phyloP scores from a whole-genome alignment of 2,888 invertebrate species.

The Coenonympha glycerion region DNA sequence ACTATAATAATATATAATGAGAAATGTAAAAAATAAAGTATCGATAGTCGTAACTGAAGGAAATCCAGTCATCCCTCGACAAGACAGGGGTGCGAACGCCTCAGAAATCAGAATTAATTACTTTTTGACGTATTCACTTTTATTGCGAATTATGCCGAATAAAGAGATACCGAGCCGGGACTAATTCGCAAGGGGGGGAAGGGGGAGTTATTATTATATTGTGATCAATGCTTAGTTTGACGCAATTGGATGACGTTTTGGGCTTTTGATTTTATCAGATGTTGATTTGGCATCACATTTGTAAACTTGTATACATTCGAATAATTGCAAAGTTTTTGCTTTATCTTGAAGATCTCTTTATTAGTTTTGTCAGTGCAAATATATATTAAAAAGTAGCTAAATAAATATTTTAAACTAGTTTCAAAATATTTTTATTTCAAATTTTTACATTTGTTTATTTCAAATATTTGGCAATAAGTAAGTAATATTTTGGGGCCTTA shows the following conservation, averaged over 20 bases:
- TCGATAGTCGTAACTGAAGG: slow-evolving; percentile 6
- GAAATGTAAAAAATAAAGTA: not conserved
- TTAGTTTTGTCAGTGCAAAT: no score
- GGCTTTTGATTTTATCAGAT: not conserved
- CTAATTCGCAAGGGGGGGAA: slow-evolving; percentile 19
- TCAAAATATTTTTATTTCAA: no score
- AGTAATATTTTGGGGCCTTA: no score
- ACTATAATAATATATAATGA: no score
- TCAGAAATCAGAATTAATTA: slow-evolving; percentile 68
- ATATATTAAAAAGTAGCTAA: no score
- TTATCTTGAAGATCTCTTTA: no score
- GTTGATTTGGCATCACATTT: no score
- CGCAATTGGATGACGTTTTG: not conserved
- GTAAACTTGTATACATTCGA: no score
- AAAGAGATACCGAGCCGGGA: slow-evolving; percentile 35
- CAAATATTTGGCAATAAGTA: no score
- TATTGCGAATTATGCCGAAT: slow-evolving; percentile 63
- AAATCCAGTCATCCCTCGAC: slow-evolving; percentile 40
- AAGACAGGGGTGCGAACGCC: slow-evolving; percentile 51
- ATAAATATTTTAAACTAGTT: no score
- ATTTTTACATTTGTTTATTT: no score
- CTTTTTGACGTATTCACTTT: slow-evolving; percentile 71
- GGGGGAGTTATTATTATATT: not conserved
- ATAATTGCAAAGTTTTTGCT: no score
- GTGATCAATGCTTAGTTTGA: slow-evolving; percentile 3